phyloP scores from a whole-genome alignment of 2,888 invertebrate genomes.

The Drosophila pegasa region DNA sequence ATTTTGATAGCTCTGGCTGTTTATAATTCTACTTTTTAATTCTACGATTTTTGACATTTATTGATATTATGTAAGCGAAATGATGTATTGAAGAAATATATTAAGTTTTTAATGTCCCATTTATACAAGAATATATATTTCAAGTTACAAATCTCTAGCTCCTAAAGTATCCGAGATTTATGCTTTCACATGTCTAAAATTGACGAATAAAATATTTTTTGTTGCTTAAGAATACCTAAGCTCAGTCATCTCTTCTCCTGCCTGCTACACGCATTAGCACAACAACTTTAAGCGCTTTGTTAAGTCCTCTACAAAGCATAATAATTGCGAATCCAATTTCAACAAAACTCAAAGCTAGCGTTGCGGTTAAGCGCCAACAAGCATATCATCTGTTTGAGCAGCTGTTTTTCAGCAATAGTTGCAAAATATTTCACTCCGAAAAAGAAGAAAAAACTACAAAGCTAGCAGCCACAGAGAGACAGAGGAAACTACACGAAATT shows the following conservation, averaged over 20 bases:
- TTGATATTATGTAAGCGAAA: neutral
- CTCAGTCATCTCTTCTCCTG: neutral
- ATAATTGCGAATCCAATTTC: constrained; percentile 61
- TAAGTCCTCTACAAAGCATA: neutral
- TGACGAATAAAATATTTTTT: neutral
- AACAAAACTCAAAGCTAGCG: constrained; percentile 11
- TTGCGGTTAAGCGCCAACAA: constrained; percentile 7
- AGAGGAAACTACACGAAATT: neutral
- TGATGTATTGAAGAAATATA: neutral
- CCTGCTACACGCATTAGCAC: neutral
- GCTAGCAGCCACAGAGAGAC: constrained; percentile 3
- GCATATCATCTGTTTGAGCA: constrained; percentile 6
- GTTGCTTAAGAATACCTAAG: neutral
- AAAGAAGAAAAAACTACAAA: constrained; percentile 15
- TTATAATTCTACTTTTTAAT: too few relatives aligned
- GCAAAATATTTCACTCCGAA: constrained; percentile 30
- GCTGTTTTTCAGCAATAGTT: constrained; percentile 32
- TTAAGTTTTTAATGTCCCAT: neutral
- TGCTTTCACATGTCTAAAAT: neutral
- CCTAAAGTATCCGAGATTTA: rapidly evolving
- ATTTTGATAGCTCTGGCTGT: too few relatives aligned
- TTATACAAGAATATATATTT: too few relatives aligned
- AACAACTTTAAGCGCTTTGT: neutral
- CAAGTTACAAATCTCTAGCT: neutral
- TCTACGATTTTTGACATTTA: too few relatives aligned